Evolutionary conservation across 2,888 invertebrate species (phyloP).

Genomic region (Aquatica leii): DNA sequence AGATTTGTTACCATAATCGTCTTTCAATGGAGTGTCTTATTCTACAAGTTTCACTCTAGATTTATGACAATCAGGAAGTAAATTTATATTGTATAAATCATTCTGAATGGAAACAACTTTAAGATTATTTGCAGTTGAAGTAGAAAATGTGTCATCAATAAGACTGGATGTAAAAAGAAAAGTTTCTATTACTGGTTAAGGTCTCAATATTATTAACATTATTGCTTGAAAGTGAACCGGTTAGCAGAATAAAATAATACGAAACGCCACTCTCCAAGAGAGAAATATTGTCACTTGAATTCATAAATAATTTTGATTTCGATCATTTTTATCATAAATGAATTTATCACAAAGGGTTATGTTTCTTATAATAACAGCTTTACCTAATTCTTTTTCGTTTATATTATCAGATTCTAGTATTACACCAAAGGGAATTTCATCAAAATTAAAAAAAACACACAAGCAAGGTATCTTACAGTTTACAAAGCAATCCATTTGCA

Average conservation of each 20-base stretch:
- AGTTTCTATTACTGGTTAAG: neutral
- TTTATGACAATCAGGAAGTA: neutral
- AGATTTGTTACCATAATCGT: neutral
- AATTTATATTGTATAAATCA: conserved; percentile 5
- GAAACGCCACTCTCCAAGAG: neutral
- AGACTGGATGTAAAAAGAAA: neutral
- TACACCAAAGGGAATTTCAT: neutral
- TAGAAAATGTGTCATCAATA: neutral
- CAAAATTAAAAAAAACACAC: no score
- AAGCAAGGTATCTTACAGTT: neutral
- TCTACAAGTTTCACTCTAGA: no score
- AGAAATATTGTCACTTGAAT: neutral
- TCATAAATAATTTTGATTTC: neutral
- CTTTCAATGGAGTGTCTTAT: neutral
- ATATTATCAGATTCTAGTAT: neutral
- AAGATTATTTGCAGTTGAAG: neutral
- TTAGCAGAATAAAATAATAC: neutral
- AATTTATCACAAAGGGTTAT: neutral
- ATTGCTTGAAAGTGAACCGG: neutral
- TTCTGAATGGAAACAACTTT: neutral
- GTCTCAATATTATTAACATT: neutral
- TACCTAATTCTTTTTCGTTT: neutral
- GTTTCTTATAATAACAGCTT: neutral
- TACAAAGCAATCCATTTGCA: conserved; percentile 2
- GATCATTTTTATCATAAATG: neutral